Evolutionary conservation across 2,888 invertebrate genomes (phyloP).

Genomic region (Stenchaetothrips biformis): DNA sequence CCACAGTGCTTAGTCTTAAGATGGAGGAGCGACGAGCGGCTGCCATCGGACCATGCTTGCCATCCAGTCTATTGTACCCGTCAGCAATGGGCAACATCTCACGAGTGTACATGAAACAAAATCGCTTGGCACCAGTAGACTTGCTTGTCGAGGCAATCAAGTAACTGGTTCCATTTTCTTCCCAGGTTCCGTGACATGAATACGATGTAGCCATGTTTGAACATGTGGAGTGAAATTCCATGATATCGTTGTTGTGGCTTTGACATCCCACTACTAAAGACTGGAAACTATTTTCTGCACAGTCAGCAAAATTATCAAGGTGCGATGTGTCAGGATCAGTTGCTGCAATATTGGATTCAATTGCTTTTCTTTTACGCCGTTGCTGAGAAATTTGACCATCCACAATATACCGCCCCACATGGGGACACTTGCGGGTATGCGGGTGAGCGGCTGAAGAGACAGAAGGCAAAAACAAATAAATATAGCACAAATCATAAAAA

Average conservation of each 20-base stretch:
- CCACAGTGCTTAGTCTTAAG: constrained; percentile 49
- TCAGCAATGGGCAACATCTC: neutral
- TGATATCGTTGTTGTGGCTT: constrained; percentile 39
- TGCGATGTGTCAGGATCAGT: neutral
- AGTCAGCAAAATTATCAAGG: neutral
- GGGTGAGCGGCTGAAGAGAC: constrained; percentile 54
- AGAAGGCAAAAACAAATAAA: constrained; percentile 17
- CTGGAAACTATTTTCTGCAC: constrained; percentile 30
- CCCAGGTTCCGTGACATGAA: constrained; percentile 38
- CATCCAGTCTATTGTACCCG: neutral
- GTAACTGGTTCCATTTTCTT: constrained; percentile 37
- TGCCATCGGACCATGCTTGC: neutral
- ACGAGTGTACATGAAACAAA: constrained; percentile 53
- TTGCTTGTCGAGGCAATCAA: constrained; percentile 46
- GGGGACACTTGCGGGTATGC: constrained; percentile 61
- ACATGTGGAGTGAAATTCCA: constrained; percentile 45
- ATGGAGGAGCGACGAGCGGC: constrained; percentile 27
- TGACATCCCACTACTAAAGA: constrained; percentile 37
- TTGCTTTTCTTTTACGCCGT: constrained; percentile 46
- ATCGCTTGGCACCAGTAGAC: constrained; percentile 51
- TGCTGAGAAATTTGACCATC: constrained; percentile 42
- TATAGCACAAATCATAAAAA: neutral
- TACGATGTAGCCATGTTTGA: constrained; percentile 34
- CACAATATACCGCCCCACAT: constrained; percentile 62
- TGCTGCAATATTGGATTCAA: neutral